Evolutionary conservation across 2,888 invertebrate genomes (phyloP), one percentile per base, ranked within the genome.

Genomic region (Orthonevra nobilis): DNA sequence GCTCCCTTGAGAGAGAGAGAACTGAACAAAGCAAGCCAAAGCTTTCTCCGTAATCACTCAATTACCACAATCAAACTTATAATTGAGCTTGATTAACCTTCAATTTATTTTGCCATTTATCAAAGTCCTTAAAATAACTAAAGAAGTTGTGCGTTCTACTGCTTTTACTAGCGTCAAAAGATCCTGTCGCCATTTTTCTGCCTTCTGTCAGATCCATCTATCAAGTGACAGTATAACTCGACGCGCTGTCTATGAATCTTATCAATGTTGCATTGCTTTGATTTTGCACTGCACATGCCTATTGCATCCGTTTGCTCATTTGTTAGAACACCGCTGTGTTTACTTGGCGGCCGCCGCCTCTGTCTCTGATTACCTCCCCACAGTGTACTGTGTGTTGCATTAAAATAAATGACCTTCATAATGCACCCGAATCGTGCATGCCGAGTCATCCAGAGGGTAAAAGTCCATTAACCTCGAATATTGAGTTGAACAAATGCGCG

Each of bases 391-490:
- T 73, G 79, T 73, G 66, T 79, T 79, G 79, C 79, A 79, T 79
- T 79, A 73, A 79, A 79, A 79, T 73, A 79, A 79, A 73, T 73
- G 79, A 79, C 79, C 79, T 79, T 79, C 79, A 79, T 79, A 79
- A 73, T 79, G 79, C 79, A 79, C 73, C 79, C 79, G 79, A 79
- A 79, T 79, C 79, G 79, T 68, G 61, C 73, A 79, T 73, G 79
- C 56, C 73, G 66, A 79, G 79, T 79, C 79, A 79, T 79, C 79
- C 79, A 79, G 79, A 79, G 79, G 79, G 79, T 79, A 79, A 79
- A 79, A 79, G 79, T 79, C 79, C 79, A 79, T 79, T 79, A 79
- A 79, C 79, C 79, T 79, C 72, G 56, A 79, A 79, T 79, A 60
- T 79, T 73, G 79, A 73, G 72, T 79, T 79, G 73, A 79, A 79